Percentiles rank a stretch among this genome's conserved stretches.
These are phyloP conservation scores for Synanthedon tipuliformis DNA, from an alignment of 2,888 invertebrate species.

Conservation along the genomic window DNA sequence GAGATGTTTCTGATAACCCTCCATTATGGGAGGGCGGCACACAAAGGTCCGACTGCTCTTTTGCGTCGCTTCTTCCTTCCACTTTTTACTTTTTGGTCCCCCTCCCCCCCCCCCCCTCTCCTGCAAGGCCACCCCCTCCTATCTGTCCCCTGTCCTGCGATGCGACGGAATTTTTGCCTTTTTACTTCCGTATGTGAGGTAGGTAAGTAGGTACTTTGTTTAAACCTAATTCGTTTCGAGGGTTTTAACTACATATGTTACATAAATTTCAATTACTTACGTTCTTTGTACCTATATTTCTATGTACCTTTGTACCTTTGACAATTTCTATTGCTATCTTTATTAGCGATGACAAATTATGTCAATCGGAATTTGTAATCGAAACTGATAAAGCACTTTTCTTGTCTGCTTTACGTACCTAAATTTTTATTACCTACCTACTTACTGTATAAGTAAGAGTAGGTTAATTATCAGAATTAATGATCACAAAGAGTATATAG, in stretches of 20 bases:
- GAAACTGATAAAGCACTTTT: no score
- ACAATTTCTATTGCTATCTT: no score
- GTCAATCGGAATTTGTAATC: no score
- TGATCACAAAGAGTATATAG: not conserved
- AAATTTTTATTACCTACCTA: not conserved
- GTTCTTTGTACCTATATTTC: no score
- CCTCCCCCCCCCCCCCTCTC: constrained; percentile 17
- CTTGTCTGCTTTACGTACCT: no score
- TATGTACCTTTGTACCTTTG: no score
- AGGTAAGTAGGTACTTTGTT: not conserved
- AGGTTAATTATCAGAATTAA: not conserved
- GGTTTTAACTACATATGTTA: no score
- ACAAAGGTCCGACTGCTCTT: constrained; percentile 58
- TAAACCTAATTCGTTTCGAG: not conserved
- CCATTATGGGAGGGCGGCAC: constrained; percentile 30
- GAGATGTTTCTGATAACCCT: constrained; percentile 15
- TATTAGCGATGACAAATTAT: no score
- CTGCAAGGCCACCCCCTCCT: constrained; percentile 12
- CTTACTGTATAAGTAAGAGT: not conserved
- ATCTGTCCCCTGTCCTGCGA: constrained; percentile 27
- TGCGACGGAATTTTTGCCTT: constrained; percentile 27
- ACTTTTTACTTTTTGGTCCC: constrained; percentile 53
- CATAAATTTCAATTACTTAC: no score
- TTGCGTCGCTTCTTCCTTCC: constrained; percentile 41
- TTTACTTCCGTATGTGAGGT: constrained; percentile 7